These are phyloP conservation scores for Erythrocercus mccallii DNA, from an alignment of 2,113 vertebrate genomes.

Conservation along the genomic window DNA sequence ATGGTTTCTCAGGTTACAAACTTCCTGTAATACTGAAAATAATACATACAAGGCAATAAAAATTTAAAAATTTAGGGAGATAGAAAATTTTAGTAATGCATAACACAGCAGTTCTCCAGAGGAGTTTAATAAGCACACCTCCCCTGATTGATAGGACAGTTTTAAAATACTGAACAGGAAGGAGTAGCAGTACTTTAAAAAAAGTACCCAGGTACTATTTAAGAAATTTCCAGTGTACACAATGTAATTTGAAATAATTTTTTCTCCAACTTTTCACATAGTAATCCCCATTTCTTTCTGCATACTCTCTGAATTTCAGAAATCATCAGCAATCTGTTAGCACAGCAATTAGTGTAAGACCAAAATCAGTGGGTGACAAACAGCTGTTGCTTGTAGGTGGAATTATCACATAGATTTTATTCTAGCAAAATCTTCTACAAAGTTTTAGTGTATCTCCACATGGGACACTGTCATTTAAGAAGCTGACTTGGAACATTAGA, in stretches of 20 bases:
- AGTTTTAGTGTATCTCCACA: not conserved
- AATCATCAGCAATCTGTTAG: not conserved
- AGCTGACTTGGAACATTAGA: not conserved
- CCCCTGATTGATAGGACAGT: not conserved
- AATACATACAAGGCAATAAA: not conserved
- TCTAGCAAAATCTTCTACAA: not conserved
- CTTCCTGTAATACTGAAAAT: not conserved
- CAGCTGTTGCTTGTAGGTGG: not conserved
- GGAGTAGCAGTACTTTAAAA: not conserved
- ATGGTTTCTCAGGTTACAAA: not conserved
- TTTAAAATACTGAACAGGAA: not conserved
- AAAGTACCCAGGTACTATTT: not conserved
- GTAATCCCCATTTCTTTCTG: not conserved
- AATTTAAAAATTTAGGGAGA: not conserved
- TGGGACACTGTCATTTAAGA: not conserved
- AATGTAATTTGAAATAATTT: not conserved
- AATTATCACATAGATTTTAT: not conserved
- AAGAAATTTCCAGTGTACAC: not conserved
- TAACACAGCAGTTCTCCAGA: not conserved
- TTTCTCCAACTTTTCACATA: not conserved
- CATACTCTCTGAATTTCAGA: not conserved
- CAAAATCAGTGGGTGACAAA: not conserved
- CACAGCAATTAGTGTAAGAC: not conserved
- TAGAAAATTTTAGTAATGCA: not conserved
- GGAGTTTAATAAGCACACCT: not conserved